A percentile compares a stretch with the other conserved stretches of the same genome.
phyloP scores from a whole-genome alignment of 2,797 vertebrate genomes.

The Crossoptilon crossoptilon region DNA sequence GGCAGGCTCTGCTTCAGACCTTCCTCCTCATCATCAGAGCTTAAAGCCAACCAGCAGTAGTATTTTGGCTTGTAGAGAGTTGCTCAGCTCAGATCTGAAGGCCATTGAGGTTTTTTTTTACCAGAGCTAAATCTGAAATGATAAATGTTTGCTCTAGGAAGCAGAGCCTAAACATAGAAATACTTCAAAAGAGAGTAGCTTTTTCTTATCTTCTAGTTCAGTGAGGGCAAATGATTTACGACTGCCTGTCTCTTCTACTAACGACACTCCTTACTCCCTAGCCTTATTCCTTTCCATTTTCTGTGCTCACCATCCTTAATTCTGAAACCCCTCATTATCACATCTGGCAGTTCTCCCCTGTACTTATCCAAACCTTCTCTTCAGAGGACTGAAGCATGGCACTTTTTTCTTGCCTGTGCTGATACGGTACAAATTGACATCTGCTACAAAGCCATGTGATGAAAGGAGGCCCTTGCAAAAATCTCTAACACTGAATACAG shows the following conservation, averaged over 20 bases:
- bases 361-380: background rate
- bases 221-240: background rate
- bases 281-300: background rate
- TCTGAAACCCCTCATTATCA: background rate
- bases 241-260: background rate
- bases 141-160: background rate
- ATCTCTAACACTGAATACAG: background rate
- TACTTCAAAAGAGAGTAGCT: background rate
- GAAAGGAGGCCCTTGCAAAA: background rate
- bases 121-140: background rate
- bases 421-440: background rate
- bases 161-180: background rate
- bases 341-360: background rate
- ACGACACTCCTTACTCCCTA: fast-evolving
- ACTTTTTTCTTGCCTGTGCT: background rate
- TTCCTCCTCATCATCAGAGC: background rate
- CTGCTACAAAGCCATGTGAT: background rate
- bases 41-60: background rate
- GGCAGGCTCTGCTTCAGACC: background rate
- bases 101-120: background rate
- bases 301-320: background rate
- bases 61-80: fast-evolving
- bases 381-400: background rate
- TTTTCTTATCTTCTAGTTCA: background rate
- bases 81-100: background rate